phyloP scores from a whole-genome alignment of 2,797 vertebrate species.

The Falco novaeseelandiae region DNA sequence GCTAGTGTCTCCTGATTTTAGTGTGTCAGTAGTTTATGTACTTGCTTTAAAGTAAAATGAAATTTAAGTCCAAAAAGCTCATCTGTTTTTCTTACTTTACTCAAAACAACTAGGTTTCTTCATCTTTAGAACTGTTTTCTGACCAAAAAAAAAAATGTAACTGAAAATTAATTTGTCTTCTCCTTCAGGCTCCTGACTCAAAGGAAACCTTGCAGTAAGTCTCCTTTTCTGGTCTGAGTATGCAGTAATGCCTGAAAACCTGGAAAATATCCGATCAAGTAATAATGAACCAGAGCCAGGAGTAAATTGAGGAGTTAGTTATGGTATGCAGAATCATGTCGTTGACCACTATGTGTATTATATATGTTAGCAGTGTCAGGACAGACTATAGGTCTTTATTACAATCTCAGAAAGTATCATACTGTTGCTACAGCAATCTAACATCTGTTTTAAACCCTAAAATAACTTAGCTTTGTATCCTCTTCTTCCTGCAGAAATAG shows the following conservation, averaged over 20 bases:
- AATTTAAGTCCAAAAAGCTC: not conserved
- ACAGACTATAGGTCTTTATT: not conserved
- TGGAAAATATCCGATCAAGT: conserved; percentile 14
- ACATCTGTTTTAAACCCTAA: not conserved
- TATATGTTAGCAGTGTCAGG: not conserved
- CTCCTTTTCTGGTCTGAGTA: not conserved
- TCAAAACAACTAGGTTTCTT: not conserved
- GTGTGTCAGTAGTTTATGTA: not conserved
- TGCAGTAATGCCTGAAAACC: not conserved
- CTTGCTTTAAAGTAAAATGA: not conserved
- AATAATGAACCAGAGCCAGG: conserved; percentile 17
- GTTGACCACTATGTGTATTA: not conserved
- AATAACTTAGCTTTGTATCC: not conserved
- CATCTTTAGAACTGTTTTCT: not conserved
- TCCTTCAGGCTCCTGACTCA: not conserved
- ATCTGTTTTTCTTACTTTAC: not conserved
- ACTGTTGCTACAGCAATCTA: not conserved
- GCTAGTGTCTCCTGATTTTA: not conserved
- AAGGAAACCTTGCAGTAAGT: not conserved
- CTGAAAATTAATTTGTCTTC: not conserved
- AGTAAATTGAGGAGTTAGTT: not conserved
- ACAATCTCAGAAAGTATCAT: not conserved
- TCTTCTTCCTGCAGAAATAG: not conserved
- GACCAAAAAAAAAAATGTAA: not conserved
- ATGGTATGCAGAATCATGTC: not conserved